phyloP scores from a whole-genome alignment of 2,888 invertebrate genomes.

The Apodemia zela region DNA sequence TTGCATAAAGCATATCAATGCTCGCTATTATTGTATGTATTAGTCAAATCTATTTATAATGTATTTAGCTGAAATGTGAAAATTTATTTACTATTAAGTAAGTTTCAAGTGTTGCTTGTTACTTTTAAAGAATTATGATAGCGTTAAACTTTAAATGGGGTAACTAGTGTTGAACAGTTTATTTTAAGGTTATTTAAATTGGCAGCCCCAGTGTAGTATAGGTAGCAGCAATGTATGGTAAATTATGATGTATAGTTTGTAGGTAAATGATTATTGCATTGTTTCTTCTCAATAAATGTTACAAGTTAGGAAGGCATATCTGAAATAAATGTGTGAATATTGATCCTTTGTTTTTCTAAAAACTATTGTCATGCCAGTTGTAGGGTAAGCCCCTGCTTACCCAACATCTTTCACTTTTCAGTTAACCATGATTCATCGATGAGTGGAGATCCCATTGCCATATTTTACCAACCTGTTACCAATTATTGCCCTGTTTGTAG shows the following conservation, averaged over 20 bases:
- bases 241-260: conserved; percentile 28
- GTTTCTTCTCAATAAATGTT: conserved; percentile 68
- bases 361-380: no score
- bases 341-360: conserved; percentile 37
- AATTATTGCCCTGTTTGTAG: no score
- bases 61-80: background rate
- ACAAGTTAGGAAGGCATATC: conserved; percentile 74
- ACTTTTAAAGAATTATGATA: background rate
- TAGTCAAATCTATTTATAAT: background rate
- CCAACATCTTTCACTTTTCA: no score
- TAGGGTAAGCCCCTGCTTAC: no score
- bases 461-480: no score
- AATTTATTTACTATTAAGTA: background rate
- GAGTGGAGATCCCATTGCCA: no score
- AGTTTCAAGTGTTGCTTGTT: conserved; percentile 9
- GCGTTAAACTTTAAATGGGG: background rate
- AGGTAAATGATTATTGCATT: conserved; percentile 56
- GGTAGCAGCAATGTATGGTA: conserved; percentile 12
- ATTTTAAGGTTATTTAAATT: conserved; percentile 16
- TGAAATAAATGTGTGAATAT: conserved; percentile 79
- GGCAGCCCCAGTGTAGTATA: conserved; percentile 17
- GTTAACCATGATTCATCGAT: no score
- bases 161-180: background rate
- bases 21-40: background rate
- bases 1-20: conserved; percentile 10